These are phyloP conservation scores for Linurgus olivaceus DNA, from an alignment of 2,797 vertebrate species.

Conservation along the genomic window DNA sequence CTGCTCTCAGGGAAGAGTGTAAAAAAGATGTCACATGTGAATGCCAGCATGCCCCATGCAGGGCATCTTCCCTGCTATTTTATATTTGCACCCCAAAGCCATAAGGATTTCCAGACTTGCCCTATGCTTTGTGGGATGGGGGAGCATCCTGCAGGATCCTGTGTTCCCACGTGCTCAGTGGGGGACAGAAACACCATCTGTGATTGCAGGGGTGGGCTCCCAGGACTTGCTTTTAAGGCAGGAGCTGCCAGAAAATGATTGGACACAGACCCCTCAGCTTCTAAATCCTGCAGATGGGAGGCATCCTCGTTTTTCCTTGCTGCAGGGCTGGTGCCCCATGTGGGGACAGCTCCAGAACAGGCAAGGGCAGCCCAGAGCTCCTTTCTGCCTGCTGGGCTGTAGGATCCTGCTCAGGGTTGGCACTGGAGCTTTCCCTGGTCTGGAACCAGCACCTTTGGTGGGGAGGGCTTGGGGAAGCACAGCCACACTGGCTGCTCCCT, in stretches of 20 bases:
- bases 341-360: fast-evolving
- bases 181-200: background rate
- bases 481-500: fast-evolving
- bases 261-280: background rate
- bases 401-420: background rate
- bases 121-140: fast-evolving
- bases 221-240: background rate
- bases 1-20: fast-evolving
- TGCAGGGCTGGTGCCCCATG: background rate
- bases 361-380: background rate
- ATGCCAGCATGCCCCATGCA: fast-evolving
- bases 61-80: background rate
- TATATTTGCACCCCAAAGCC: background rate
- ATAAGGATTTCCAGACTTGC: background rate
- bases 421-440: background rate
- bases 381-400: background rate
- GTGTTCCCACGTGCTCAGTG: background rate
- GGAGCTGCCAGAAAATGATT: background rate
- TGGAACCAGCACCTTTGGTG: fast-evolving
- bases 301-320: background rate
- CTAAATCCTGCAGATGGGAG: background rate
- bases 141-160: background rate
- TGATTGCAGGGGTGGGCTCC: background rate
- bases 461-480: background rate
- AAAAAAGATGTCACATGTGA: fast-evolving